Percentiles rank a stretch among this genome's conserved stretches.
Evolutionary conservation across 64 coral and sea anemone species (phyloP).

Genomic region (Actinia tenebrosa): DNA sequence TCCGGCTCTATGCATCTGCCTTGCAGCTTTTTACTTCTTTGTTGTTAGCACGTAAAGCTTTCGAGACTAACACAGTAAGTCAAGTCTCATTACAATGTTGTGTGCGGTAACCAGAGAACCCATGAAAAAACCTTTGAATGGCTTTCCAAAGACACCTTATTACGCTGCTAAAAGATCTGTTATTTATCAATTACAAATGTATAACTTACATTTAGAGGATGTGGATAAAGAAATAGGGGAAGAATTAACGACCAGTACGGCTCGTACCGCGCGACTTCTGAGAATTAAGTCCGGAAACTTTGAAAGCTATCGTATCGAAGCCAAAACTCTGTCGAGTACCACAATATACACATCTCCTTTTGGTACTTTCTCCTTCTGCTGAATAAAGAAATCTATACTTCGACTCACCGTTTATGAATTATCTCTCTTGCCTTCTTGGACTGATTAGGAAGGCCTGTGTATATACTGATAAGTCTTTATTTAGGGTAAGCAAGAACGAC

Average conservation of each 20-base stretch:
- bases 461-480: not conserved
- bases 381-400: slow-evolving; percentile 17
- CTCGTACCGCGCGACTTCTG: not conserved
- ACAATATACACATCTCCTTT: not conserved
- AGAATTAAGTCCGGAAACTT: not conserved
- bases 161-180: slow-evolving; percentile 5
- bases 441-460: not conserved
- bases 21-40: slow-evolving; percentile 22
- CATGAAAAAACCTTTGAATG: not conserved
- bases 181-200: slow-evolving; percentile 13
- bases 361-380: not conserved
- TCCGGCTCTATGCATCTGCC: slow-evolving; percentile 22
- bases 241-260: not conserved
- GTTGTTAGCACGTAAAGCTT: slow-evolving; percentile 20
- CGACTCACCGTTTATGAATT: slow-evolving; percentile 15
- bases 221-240: not conserved
- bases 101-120: slow-evolving; percentile 1
- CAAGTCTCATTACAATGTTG: not conserved
- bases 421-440: not conserved
- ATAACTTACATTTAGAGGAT: slow-evolving; percentile 7
- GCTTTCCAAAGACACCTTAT: slow-evolving; percentile 13
- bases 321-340: not conserved
- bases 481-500: not conserved
- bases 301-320: not conserved
- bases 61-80: slow-evolving; percentile 6